Base-by-base conservation (phyloP, 2,113 vertebrate species). In the Megaleporinus macrocephalus region DNA sequence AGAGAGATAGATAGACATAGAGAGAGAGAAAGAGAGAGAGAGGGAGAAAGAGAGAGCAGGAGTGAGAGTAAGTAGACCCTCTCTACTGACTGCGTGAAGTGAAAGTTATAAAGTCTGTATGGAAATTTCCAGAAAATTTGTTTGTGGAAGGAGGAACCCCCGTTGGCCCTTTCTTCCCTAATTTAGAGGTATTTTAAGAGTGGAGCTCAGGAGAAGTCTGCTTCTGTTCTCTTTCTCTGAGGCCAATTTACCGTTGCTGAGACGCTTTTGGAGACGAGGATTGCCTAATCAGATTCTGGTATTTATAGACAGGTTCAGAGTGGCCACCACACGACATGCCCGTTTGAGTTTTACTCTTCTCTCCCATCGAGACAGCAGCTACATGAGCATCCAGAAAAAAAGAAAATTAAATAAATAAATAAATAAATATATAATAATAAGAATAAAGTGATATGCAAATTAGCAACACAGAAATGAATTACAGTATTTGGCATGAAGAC, bases 291-390 rank as follows among this genome's bases (percentile, higher is more conserved):
- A 75, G 71, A 87, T 86, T 27, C n/a, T 41, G 63, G 51, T 83
- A 86, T 87, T 87, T 84, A 87, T 76, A 87, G 87, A 89, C 71
- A 27, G 79, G 82, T 85, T 73, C 78, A 86, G 88, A 90, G 86
- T 87, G 81, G 89, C 76, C 82, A 51, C 80, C 27, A 26, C 63
- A 82, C 73, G 2, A 49, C 24, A 55, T 76, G 29, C 30, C 76
- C 73, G 61, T 81, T 73, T 70, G 76, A 81, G 55, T 88, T 88
- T 87, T 88, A 83, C 83, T 87, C 81, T 89, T 77, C 79, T 55
- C 24, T 51, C 49, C 15, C 41, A 33, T 68, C 30, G 22, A 24
- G 33, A 70, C 3, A 70, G 66, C 20, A 36, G 29, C 30, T 33
- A 10, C 29, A 36, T 5, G 16, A 68, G 0, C 6, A 4, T 0